Conservation (phyloP, 64 coral and sea anemone genomes). For the Montipora foliosa region DNA sequence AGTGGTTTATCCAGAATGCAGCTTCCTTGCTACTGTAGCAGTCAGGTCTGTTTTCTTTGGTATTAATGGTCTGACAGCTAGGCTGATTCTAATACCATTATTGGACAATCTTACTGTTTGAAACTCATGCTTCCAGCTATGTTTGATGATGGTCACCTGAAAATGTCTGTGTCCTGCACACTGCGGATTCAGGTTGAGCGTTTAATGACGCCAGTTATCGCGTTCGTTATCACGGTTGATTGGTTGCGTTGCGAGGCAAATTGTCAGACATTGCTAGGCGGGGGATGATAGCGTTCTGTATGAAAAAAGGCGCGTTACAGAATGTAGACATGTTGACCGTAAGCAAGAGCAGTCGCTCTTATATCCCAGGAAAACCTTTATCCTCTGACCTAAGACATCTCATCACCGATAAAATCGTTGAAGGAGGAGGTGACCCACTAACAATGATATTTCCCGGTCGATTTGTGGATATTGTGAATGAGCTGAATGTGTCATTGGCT, state of each 20-base stretch:
- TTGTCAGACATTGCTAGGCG: not conserved
- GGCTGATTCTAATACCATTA: too few species aligned
- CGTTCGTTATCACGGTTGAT: not conserved
- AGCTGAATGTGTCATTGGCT: slow-evolving; percentile 20
- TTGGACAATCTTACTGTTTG: too few species aligned
- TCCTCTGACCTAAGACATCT: slow-evolving; percentile 21
- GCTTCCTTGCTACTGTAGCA: too few species aligned
- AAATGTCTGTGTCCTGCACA: too few species aligned
- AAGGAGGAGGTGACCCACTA: slow-evolving; percentile 38
- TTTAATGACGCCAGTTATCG: not conserved
- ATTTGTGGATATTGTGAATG: slow-evolving; percentile 39
- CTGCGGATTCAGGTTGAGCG: slow-evolving; percentile 25
- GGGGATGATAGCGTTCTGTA: not conserved
- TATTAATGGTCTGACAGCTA: too few species aligned
- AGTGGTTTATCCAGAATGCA: too few species aligned
- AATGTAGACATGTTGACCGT: not conserved
- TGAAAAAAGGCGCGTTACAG: slow-evolving; percentile 4
- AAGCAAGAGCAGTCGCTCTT: slow-evolving; percentile 25
- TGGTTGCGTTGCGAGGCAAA: not conserved
- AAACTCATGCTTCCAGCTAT: too few species aligned
- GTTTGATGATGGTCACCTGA: too few species aligned
- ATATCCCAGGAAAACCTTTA: slow-evolving; percentile 25
- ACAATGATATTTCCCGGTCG: slow-evolving; percentile 42
- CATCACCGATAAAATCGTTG: slow-evolving; percentile 42
- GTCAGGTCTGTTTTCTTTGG: too few species aligned